These are phyloP conservation scores for Autographa pulchrina DNA, from an alignment of 2,888 invertebrate species.

Conservation along the genomic window DNA sequence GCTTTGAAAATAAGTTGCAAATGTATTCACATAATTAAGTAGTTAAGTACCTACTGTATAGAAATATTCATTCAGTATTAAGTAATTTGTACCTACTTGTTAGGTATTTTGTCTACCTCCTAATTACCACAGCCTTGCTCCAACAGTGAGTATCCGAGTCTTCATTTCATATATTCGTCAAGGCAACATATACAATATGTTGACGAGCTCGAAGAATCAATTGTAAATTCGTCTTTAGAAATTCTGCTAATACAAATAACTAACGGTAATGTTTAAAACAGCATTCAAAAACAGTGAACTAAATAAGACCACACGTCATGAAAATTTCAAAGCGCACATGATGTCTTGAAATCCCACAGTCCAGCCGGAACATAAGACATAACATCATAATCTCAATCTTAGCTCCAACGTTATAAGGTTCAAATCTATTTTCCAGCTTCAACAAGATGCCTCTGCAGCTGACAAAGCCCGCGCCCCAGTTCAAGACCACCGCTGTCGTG, in stretches of 20 bases:
- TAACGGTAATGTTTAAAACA: background rate
- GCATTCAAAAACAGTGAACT: too few relatives aligned
- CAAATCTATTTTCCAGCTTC: conserved; percentile 74
- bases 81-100: background rate
- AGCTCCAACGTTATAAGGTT: conserved; percentile 14
- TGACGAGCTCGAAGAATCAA: background rate
- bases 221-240: background rate
- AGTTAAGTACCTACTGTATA: background rate
- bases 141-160: too few relatives aligned
- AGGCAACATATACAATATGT: background rate
- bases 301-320: too few relatives aligned
- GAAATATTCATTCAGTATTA: background rate
- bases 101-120: background rate
- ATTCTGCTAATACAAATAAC: background rate
- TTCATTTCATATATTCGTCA: background rate
- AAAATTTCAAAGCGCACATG: background rate
- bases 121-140: too few relatives aligned
- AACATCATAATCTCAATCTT: conserved; percentile 23
- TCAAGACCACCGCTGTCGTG: conserved; percentile 94
- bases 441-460: conserved; percentile 90
- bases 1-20: background rate
- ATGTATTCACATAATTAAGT: conserved; percentile 2
- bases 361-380: background rate
- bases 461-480: conserved; percentile 94
- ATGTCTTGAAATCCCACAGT: background rate